phyloP scores from a whole-genome alignment of 1,140 invertebrate genomes.

The Nymphalis io region DNA sequence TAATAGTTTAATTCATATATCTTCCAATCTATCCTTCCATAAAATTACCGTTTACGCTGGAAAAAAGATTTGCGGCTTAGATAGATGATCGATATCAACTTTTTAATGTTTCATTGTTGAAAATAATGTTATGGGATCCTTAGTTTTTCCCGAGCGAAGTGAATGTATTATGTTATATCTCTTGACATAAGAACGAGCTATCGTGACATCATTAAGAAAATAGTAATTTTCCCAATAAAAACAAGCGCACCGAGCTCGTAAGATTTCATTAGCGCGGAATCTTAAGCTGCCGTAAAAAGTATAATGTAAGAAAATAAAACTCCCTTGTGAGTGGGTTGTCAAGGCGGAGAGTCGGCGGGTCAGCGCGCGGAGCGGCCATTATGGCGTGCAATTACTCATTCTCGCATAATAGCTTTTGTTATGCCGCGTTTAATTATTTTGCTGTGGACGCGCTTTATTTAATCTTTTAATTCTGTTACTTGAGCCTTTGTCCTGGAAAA shows the following conservation, averaged over 20 bases:
- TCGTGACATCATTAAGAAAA: not conserved
- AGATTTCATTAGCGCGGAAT: not conserved
- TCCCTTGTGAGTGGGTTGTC: not conserved
- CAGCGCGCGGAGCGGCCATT: not conserved
- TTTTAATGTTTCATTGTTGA: too few relatives aligned
- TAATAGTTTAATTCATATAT: too few relatives aligned
- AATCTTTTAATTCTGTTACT: conserved; percentile 30
- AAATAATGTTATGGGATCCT: too few relatives aligned
- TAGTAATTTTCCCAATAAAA: not conserved
- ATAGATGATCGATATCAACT: too few relatives aligned
- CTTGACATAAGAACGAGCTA: too few relatives aligned
- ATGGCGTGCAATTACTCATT: conserved; percentile 20
- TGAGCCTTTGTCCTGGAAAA: conserved; percentile 18
- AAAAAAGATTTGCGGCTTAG: too few relatives aligned
- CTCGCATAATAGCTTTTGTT: conserved; percentile 30
- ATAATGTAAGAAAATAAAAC: not conserved
- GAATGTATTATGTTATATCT: too few relatives aligned
- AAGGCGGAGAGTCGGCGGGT: not conserved
- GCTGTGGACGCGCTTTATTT: conserved; percentile 23
- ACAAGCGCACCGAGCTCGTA: not conserved
- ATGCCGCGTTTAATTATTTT: conserved; percentile 26
- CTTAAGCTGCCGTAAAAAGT: not conserved
- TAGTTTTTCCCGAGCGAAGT: too few relatives aligned
- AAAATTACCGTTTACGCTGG: too few relatives aligned
- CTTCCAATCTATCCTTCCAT: too few relatives aligned